Evolutionary conservation across 2,113 vertebrate genomes (phyloP).

Genomic region (Gorsachius goisagi): DNA sequence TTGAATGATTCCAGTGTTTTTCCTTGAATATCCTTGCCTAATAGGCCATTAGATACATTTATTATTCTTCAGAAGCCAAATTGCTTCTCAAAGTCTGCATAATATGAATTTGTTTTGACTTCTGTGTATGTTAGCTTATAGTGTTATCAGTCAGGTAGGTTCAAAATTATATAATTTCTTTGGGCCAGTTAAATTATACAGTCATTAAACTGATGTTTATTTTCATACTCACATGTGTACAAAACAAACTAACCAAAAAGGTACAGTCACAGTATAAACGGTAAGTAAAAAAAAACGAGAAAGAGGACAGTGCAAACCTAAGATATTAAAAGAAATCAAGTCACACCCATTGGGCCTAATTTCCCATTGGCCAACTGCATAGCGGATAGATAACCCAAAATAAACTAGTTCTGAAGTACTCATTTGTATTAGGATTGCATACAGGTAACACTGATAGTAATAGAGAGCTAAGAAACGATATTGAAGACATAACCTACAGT

Average conservation of each 20-base stretch:
- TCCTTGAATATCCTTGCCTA: conserved; percentile 15
- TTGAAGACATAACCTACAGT: background rate
- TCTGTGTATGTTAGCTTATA: background rate
- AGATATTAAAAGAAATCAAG: background rate
- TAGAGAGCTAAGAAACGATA: background rate
- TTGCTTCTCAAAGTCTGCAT: background rate
- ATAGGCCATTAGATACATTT: background rate
- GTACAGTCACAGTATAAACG: background rate
- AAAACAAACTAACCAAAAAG: background rate
- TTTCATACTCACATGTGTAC: background rate
- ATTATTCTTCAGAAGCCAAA: background rate
- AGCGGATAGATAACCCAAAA: background rate
- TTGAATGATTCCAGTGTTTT: background rate
- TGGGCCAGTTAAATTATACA: background rate
- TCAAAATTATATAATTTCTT: background rate
- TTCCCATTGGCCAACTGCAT: background rate
- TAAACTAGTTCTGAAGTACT: background rate
- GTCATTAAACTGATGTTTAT: background rate
- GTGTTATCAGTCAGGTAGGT: background rate
- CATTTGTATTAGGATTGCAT: background rate
- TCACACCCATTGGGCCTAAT: accelerated
- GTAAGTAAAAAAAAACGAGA: background rate
- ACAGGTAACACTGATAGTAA: background rate
- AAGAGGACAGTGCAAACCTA: background rate
- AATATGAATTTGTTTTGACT: background rate